Base-by-base conservation (phyloP, 2,113 vertebrate genomes). In the Halichoeres trimaculatus region DNA sequence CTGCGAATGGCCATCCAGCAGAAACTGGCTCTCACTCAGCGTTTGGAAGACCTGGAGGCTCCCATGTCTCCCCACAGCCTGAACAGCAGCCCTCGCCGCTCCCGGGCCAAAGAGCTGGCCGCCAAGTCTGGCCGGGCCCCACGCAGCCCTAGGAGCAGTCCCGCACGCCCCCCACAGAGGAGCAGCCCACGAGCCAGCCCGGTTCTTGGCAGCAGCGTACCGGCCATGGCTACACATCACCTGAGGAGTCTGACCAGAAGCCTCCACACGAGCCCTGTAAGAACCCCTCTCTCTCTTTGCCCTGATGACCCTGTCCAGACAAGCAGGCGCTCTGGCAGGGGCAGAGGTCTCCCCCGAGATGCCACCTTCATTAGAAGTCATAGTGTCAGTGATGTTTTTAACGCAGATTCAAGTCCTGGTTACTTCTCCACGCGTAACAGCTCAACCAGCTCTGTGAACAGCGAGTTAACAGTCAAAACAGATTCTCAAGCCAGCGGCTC, bases 1-100 rank as follows among this genome's bases (percentile, higher is more conserved):
- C 91, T 95, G 68, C 94, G 94, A 36, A 95, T 95, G 94, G 94
- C 94, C 74, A 95, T 95, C 74, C 94, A 95, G 89, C 94, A 95
- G 89, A 95, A 95, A 62, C 50, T 95, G 79, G 94, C 94, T 12
- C 91, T 95, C 1, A 95, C 93, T 10, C 94, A 95, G 80, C 90
- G 94, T 4, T 47, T 95, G 75, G 94, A 95, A 85, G 93, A 95
- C 55, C 85, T 95, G 80, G 94, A 95, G 83, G 89, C 94, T 0
- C 97, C 98, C 55, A 85, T 95, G 0, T 87, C 84, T 13, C 80
- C 90, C 20, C 89, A 89, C 83, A 92, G 91, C 76, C 66, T 91
- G 19, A 91, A 88, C 83, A 80, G 88, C 87, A 94, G 94, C 73
- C 93, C 93, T 10, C 92, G 90, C 1, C 92, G 92, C 54, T 92